phyloP scores from a whole-genome alignment of 1,140 invertebrate genomes.

The Vanessa tameamea region DNA sequence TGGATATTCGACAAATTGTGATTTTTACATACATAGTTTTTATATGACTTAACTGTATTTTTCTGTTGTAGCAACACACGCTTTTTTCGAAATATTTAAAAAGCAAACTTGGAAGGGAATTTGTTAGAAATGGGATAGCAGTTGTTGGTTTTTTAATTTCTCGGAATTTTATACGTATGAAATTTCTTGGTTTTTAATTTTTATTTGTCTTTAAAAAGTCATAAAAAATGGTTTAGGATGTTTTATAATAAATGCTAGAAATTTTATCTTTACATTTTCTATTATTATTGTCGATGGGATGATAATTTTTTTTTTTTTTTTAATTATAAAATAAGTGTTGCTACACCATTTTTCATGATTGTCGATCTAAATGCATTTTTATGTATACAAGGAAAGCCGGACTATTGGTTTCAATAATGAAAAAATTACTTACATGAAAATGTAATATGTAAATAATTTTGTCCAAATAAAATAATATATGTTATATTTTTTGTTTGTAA shows the following conservation, averaged over 20 bases:
- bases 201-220: no score
- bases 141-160: no score
- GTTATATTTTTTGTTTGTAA: not conserved
- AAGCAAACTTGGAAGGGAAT: no score
- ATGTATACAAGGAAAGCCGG: not conserved
- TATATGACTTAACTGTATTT: conserved; percentile 2
- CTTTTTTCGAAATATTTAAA: no score
- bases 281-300: not conserved
- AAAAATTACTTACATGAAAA: not conserved
- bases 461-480: not conserved
- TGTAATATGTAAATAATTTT: not conserved
- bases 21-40: conserved; percentile 20
- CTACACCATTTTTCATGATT: not conserved
- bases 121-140: no score
- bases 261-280: not conserved
- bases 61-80: conserved; percentile 10
- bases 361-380: not conserved
- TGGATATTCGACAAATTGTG: conserved; percentile 7
- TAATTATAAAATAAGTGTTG: not conserved
- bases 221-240: no score
- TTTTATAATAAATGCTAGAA: not conserved
- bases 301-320: not conserved
- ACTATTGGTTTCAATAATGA: not conserved
- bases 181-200: no score
- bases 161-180: no score